Evolutionary conservation across 2,113 vertebrate genomes (phyloP), one percentile per base, ranked within the genome.

Genomic region (Micronycteris hirsuta): DNA sequence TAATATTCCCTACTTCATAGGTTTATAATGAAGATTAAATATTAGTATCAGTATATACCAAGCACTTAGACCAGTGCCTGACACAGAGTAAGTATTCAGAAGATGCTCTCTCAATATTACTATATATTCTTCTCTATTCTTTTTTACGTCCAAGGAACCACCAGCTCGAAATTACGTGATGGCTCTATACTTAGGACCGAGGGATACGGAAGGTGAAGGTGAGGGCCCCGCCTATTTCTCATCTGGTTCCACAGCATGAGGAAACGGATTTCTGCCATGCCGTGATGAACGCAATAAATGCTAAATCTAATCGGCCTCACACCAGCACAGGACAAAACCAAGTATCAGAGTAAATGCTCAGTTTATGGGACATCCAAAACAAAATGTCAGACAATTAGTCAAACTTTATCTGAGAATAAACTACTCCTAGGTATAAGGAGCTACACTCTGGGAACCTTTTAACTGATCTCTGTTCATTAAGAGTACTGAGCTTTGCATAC

Each of bases 51-150:
- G 10, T 41, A 33, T 43, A 45, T 6, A 1, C 45, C 92, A 86
- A 94, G 56, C 86, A 83, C 65, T 91, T 52, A 90, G 47, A 95
- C 77, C 56, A 93, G 80, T 80, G 38, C 43, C 54, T 76, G 41
- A 45, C 63, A 96, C 52, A 88, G n/a, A 83, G 22, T 26, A n/a
- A 56, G 6, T 58, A 13, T 68, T 90, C 12, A 45, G 43, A 47
- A 92, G 76, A 73, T 31, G 20, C 9, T 83, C 38, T 78, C 76
- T 65, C 41, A 76, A 1, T 88, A 38, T 41, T 58, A 84, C 14
- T 70, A 52, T 58, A 90, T 81, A 68, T 81, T 82, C 81, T 81
- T 86, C 73, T 83, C n/a, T 70, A 31, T 71, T 85, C 70, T 92
- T n/a, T 61, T 95, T 38, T 38, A 47, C 9, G 36, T 65, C n/a